A percentile compares a stretch with the other conserved stretches of the same genome.
Conservation (phyloP, 2,888 invertebrate genomes). For the Antheraea assamensis region DNA sequence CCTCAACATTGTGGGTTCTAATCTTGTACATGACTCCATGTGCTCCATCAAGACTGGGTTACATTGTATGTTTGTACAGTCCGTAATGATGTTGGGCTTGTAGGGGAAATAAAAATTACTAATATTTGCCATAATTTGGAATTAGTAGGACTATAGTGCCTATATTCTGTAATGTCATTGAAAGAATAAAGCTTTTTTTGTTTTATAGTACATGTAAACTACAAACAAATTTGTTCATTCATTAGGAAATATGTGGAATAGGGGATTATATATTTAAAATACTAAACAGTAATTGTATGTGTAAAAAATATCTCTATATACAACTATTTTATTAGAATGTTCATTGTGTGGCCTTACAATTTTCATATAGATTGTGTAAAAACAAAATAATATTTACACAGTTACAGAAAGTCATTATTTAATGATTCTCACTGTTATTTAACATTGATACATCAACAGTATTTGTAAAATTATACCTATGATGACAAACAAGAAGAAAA, state of each 20-base stretch:
- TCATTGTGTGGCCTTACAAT: conserved; percentile 9
- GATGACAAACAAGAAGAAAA: no score
- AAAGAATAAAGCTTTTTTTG: neutral
- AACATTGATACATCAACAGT: neutral
- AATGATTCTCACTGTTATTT: neutral
- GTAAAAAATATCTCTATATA: neutral
- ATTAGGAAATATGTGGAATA: no score
- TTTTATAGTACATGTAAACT: neutral
- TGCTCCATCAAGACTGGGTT: no score
- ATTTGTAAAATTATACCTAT: neutral
- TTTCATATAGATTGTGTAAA: conserved; percentile 15
- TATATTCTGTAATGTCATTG: neutral
- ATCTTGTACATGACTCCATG: no score
- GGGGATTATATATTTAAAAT: neutral
- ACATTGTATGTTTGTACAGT: no score
- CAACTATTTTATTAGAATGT: neutral
- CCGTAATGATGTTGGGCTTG: no score
- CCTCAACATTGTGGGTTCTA: no score
- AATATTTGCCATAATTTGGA: no score
- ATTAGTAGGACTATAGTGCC: neutral
- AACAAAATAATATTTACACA: conserved; percentile 11
- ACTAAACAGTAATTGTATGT: neutral
- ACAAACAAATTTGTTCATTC: neutral
- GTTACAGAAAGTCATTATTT: conserved; percentile 5
- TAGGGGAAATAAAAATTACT: no score